phyloP scores from a whole-genome alignment of 2,888 invertebrate genomes.

The Toxonevra muliebris region DNA sequence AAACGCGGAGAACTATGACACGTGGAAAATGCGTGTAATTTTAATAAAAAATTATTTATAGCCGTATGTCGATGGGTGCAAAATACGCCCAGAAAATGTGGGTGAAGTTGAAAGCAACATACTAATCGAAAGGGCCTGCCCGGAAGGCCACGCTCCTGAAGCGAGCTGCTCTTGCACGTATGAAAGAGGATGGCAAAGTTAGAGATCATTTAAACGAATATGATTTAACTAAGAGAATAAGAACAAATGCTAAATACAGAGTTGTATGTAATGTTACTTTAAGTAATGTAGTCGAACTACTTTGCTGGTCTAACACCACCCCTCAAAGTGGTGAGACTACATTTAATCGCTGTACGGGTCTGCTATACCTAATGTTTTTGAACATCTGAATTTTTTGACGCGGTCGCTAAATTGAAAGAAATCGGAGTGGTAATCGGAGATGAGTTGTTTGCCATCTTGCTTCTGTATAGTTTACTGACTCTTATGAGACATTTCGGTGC shows the following conservation, averaged over 20 bases:
- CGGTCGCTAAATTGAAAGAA: conserved; percentile 54
- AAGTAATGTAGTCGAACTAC: no score
- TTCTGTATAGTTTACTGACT: conserved; percentile 48
- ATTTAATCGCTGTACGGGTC: no score
- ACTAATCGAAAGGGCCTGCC: conserved; percentile 58
- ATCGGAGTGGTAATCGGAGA: conserved; percentile 50
- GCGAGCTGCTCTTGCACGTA: conserved; percentile 52
- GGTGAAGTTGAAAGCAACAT: conserved; percentile 53
- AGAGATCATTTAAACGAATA: conserved; percentile 53
- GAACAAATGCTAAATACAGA: no score
- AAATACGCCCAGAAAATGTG: conserved; percentile 47
- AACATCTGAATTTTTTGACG: conserved; percentile 59
- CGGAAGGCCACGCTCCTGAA: conserved; percentile 61
- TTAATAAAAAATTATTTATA: conserved; percentile 38
- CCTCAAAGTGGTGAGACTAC: no score
- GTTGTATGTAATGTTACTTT: no score
- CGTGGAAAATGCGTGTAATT: conserved; percentile 38
- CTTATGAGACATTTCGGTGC: conserved; percentile 25
- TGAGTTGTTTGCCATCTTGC: conserved; percentile 51
- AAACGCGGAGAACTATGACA: conserved; percentile 37
- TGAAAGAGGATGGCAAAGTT: conserved; percentile 52
- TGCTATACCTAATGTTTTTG: no score
- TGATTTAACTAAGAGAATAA: no score
- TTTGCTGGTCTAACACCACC: no score
- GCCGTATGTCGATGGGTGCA: conserved; percentile 27